Percentiles rank a stretch among this genome's conserved stretches.
These are phyloP conservation scores for Molanna angustata DNA, from an alignment of 2,888 invertebrate genomes.

Conservation along the genomic window DNA sequence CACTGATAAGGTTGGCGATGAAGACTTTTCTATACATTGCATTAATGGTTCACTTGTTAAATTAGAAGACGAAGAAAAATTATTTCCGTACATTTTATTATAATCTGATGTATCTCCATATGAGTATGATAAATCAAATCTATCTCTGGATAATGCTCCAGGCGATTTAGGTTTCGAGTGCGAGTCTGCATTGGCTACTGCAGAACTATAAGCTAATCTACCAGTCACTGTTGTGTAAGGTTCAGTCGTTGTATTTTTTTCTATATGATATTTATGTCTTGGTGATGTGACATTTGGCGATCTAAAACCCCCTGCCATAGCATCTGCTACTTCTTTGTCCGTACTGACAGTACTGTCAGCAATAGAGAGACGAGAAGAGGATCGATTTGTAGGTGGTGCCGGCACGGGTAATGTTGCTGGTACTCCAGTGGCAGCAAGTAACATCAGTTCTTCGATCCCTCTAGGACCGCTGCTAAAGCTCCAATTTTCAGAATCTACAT, in stretches of 20 bases:
- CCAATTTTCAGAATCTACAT: constrained; percentile 66
- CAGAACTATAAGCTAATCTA: constrained; percentile 63
- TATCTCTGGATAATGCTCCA: constrained; percentile 55
- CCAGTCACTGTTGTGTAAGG: constrained; percentile 65
- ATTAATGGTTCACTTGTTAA: constrained; percentile 51
- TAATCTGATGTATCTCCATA: constrained; percentile 39
- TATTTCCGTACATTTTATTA: constrained; percentile 33
- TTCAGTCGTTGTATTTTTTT: constrained; percentile 55
- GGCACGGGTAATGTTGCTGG: constrained; percentile 40
- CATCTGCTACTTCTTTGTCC: constrained; percentile 64
- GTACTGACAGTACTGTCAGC: constrained; percentile 59
- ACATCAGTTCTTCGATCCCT: constrained; percentile 59
- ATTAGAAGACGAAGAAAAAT: constrained; percentile 48
- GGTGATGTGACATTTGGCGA: constrained; percentile 52
- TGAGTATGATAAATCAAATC: constrained; percentile 58
- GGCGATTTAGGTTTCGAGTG: constrained; percentile 52
- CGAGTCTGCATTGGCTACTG: constrained; percentile 63
- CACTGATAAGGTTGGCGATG: constrained; percentile 61
- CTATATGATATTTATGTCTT: constrained; percentile 55
- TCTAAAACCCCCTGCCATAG: constrained; percentile 50
- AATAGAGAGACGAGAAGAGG: constrained; percentile 61
- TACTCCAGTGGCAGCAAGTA: constrained; percentile 45
- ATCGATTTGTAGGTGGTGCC: constrained; percentile 50
- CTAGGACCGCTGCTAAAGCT: constrained; percentile 65
- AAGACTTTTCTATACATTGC: constrained; percentile 53